These are phyloP conservation scores for Ondatra zibethicus DNA, from an alignment of 2,113 vertebrate species.

Conservation along the genomic window DNA sequence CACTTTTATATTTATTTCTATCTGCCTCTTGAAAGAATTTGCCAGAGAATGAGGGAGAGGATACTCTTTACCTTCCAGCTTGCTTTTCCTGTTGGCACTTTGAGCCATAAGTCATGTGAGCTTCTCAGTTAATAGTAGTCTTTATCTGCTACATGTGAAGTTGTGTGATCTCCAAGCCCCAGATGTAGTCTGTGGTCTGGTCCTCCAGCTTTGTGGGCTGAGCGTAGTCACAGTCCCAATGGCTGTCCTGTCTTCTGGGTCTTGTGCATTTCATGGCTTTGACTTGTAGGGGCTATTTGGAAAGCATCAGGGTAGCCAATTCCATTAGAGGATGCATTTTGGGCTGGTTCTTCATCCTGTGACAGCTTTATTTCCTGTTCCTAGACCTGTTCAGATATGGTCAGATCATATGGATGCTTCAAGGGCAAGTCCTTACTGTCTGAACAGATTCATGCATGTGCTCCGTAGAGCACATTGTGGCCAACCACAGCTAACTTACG, in stretches of 20 bases:
- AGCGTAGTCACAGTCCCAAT: rapidly evolving
- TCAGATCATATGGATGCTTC: neutral
- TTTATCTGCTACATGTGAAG: neutral
- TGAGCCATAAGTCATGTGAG: neutral
- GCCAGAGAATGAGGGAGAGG: neutral
- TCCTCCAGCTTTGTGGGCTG: neutral
- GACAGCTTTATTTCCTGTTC: neutral
- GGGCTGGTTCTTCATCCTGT: neutral
- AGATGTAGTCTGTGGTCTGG: too few relatives aligned
- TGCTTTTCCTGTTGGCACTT: neutral
- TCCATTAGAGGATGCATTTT: rapidly evolving
- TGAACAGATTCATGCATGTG: neutral
- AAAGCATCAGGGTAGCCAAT: neutral
- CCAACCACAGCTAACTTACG: too few relatives aligned
- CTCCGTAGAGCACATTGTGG: too few relatives aligned
- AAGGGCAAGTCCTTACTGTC: neutral
- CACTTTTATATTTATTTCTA: neutral
- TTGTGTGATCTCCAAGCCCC: neutral
- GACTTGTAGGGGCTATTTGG: too few relatives aligned
- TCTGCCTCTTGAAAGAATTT: neutral
- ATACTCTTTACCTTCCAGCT: too few relatives aligned
- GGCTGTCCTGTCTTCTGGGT: neutral
- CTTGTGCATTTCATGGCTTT: rapidly evolving
- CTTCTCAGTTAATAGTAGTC: neutral
- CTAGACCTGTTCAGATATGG: neutral